Conservation (phyloP, 1,140 invertebrate species). For the Meloidogyne exigua region DNA sequence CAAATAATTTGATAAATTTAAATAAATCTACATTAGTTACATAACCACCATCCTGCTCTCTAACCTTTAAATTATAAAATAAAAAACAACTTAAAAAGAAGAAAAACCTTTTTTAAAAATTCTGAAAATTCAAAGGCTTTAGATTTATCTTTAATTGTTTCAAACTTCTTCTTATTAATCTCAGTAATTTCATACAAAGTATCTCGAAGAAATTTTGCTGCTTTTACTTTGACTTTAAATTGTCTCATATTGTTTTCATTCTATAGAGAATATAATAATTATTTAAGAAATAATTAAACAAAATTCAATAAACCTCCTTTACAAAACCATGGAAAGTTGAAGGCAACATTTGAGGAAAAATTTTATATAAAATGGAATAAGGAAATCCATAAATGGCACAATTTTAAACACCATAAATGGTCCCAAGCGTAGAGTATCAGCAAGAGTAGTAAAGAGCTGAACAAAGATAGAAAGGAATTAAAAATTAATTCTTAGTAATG, state of each 20-base stretch:
- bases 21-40: slow-evolving; percentile 90
- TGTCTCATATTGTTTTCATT: slow-evolving; percentile 87
- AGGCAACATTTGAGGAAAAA: slow-evolving; percentile 92
- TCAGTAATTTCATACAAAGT: slow-evolving; percentile 88
- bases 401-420: slow-evolving; percentile 97
- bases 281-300: background rate
- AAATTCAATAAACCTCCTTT: slow-evolving; percentile 71
- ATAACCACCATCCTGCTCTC: slow-evolving; percentile 68
- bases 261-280: slow-evolving; percentile 64
- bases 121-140: slow-evolving; percentile 85
- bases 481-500: too few relatives aligned
- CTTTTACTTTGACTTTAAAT: slow-evolving; percentile 91
- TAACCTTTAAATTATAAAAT: slow-evolving; percentile 64
- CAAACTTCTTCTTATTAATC: slow-evolving; percentile 65
- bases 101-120: slow-evolving; percentile 82
- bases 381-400: slow-evolving; percentile 95
- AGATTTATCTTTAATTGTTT: slow-evolving; percentile 72
- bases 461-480: too few relatives aligned
- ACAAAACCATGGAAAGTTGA: slow-evolving; percentile 90
- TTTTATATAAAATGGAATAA: slow-evolving; percentile 91
- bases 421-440: slow-evolving; percentile 90
- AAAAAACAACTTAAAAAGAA: background rate
- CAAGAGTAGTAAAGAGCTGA: slow-evolving; percentile 83
- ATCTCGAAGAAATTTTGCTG: slow-evolving; percentile 95
- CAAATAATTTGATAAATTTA: slow-evolving; percentile 75